Conservation (phyloP, 2,888 invertebrate species). For the Tetheella fluctuosa region DNA sequence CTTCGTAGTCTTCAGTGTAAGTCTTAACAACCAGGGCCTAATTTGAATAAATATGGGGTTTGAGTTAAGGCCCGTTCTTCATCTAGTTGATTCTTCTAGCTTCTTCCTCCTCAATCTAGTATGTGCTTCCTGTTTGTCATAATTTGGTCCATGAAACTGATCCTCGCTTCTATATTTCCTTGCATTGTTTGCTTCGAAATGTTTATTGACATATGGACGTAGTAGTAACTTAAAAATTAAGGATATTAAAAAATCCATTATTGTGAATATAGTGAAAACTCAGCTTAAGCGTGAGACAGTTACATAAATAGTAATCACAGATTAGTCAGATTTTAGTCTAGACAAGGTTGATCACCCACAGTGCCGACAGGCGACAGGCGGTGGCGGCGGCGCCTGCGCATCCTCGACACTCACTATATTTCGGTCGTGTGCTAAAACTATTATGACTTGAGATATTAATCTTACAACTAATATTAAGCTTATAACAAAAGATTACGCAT, state of each 20-base stretch:
- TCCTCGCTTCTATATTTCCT: background rate
- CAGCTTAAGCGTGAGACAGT: slow-evolving; percentile 5
- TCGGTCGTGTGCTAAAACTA: slow-evolving; percentile 7
- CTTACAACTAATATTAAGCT: slow-evolving; percentile 16
- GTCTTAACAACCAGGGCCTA: too few species aligned
- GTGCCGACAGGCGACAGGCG: slow-evolving; percentile 17
- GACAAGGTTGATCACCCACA: slow-evolving; percentile 51
- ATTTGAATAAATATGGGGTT: too few species aligned
- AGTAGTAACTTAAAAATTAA: too few species aligned
- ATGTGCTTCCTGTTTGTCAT: too few species aligned
- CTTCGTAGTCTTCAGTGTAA: too few species aligned
- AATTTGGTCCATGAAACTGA: too few species aligned
- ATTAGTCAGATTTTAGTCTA: slow-evolving; percentile 51
- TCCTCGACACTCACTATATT: slow-evolving; percentile 25
- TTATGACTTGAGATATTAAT: background rate
- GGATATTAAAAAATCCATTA: background rate
- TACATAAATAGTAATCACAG: slow-evolving; percentile 30
- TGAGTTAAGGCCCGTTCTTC: too few species aligned
- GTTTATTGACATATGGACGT: too few species aligned
- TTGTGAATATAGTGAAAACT: background rate
- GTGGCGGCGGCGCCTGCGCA: slow-evolving; percentile 38
- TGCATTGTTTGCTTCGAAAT: background rate
- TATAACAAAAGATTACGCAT: slow-evolving; percentile 19
- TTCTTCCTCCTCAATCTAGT: too few species aligned
- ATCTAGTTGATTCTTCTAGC: too few species aligned